phyloP scores from a whole-genome alignment of 2,113 vertebrate species.

The Arvicanthis niloticus region DNA sequence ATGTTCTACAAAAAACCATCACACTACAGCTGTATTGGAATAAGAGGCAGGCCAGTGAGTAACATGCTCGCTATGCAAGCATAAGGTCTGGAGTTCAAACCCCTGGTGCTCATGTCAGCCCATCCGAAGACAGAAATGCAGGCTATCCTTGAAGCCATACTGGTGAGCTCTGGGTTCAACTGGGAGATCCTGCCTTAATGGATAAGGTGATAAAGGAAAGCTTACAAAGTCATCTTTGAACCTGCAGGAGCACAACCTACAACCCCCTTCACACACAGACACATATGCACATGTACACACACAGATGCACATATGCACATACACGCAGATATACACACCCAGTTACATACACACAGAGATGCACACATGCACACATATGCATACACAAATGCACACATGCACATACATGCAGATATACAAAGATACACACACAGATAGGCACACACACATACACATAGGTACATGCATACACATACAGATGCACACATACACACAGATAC shows the following conservation, averaged over 20 bases:
- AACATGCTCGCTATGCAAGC: background rate
- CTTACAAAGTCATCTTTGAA: background rate
- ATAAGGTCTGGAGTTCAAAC: background rate
- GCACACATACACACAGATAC: too few species aligned
- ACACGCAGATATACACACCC: too few species aligned
- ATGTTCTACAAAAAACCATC: background rate
- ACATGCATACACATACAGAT: too few species aligned
- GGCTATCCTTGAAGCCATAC: background rate
- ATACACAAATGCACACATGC: background rate
- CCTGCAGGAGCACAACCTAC: background rate
- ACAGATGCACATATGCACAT: too few species aligned
- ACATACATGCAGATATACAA: background rate
- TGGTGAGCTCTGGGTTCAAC: background rate
- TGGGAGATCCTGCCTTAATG: background rate
- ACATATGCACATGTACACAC: too few species aligned
- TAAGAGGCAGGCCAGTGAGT: background rate
- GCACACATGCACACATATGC: rapidly evolving
- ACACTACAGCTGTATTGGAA: background rate
- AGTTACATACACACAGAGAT: background rate
- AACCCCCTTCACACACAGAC: background rate
- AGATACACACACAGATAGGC: background rate
- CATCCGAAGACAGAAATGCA: background rate
- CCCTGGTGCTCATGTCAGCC: background rate
- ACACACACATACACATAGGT: background rate
- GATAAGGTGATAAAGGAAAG: too few species aligned